A percentile compares a stretch with the other conserved stretches of the same genome.
These are phyloP conservation scores for Macrotus californicus DNA, from an alignment of 2,113 vertebrate species.

Conservation along the genomic window DNA sequence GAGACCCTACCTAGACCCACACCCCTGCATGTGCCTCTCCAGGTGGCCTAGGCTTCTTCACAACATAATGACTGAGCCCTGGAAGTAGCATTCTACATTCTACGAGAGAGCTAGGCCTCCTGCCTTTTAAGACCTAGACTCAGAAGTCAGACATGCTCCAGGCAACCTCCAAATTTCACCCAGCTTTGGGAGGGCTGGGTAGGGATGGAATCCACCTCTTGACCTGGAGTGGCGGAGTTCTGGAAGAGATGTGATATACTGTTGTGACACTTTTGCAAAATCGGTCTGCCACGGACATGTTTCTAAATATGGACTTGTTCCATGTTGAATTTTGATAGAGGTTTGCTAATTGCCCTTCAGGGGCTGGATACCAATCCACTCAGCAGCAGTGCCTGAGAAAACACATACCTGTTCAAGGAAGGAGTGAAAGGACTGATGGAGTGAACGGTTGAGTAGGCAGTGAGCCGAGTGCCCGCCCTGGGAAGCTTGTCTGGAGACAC, in stretches of 20 bases:
- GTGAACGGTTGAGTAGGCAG: neutral
- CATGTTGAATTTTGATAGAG: neutral
- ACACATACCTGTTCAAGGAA: neutral
- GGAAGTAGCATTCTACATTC: neutral
- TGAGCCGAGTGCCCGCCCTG: rapidly evolving
- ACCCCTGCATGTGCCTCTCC: neutral
- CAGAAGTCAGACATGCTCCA: neutral
- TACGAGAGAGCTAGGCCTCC: neutral
- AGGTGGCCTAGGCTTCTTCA: neutral
- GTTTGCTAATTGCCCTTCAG: neutral
- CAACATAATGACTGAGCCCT: neutral
- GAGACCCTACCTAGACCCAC: neutral
- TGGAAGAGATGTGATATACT: neutral
- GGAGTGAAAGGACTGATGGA: rapidly evolving
- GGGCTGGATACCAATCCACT: neutral
- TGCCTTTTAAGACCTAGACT: neutral
- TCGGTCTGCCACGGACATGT: rapidly evolving
- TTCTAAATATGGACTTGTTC: neutral
- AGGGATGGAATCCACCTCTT: neutral
- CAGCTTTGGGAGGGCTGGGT: neutral
- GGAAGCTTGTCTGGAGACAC: neutral
- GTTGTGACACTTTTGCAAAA: neutral
- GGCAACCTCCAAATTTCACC: neutral
- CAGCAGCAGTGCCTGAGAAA: neutral
- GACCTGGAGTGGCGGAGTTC: too few species aligned